A percentile compares a stretch with the other conserved stretches of the same genome.
Conservation (phyloP, 2,888 invertebrate species). For the Chrysolina haemoptera region DNA sequence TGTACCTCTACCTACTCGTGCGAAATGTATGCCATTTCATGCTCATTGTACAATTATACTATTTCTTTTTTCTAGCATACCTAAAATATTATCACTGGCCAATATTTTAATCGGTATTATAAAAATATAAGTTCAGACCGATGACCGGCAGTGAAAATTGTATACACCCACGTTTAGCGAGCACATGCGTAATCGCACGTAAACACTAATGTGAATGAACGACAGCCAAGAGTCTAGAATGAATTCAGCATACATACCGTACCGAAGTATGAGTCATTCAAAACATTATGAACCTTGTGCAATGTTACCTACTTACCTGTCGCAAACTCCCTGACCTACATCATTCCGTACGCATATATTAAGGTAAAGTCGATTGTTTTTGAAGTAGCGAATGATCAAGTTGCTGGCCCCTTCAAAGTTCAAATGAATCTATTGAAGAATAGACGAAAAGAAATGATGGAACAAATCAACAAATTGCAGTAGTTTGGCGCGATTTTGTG, state of each 20-base stretch:
- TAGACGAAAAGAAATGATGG: too few relatives aligned
- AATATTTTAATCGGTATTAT: neutral
- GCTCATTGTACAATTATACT: too few relatives aligned
- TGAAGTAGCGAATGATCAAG: neutral
- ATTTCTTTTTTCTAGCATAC: too few relatives aligned
- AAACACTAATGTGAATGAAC: conserved; percentile 31
- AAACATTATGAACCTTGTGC: neutral
- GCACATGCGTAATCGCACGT: conserved; percentile 27
- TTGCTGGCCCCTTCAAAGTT: neutral
- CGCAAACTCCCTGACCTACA: neutral
- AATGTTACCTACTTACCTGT: conserved; percentile 16
- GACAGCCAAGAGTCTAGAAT: conserved; percentile 19
- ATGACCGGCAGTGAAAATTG: neutral
- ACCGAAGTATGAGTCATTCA: neutral
- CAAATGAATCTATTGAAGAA: too few relatives aligned
- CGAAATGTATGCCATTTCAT: too few relatives aligned
- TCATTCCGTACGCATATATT: neutral
- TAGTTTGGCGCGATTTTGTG: neutral
- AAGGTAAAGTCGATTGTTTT: neutral
- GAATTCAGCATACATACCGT: neutral
- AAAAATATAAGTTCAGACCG: neutral
- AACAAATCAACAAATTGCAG: too few relatives aligned
- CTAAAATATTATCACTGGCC: neutral
- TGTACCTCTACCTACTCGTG: too few relatives aligned
- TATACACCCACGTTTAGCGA: neutral